Conservation (phyloP, 2,797 vertebrate species). For the Oophaga sylvatica region DNA sequence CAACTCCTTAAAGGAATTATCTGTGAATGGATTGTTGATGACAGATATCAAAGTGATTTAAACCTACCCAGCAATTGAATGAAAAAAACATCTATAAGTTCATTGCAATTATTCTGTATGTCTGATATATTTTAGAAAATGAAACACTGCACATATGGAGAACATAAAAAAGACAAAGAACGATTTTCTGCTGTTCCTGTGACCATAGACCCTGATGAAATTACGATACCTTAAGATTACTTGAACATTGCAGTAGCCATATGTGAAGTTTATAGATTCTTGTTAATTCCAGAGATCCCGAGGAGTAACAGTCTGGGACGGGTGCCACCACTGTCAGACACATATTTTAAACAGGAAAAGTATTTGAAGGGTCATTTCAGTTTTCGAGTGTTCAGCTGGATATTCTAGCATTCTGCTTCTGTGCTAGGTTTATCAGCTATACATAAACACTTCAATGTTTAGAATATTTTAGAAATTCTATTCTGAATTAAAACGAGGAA, state of each 20-base stretch:
- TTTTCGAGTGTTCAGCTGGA: not conserved
- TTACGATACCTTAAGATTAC: constrained; percentile 38
- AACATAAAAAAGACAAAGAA: not conserved
- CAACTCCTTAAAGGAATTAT: too few species aligned
- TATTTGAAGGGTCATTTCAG: constrained; percentile 23
- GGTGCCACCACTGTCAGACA: not conserved
- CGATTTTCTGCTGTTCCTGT: too few species aligned
- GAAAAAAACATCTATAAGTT: not conserved
- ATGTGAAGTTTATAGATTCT: constrained; percentile 68
- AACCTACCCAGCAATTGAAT: too few species aligned
- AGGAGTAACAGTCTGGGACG: not conserved
- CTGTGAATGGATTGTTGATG: not conserved
- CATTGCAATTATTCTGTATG: not conserved
- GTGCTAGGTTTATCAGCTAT: too few species aligned
- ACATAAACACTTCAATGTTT: not conserved
- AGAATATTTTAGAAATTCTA: too few species aligned
- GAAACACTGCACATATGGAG: not conserved
- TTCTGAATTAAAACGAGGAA: too few species aligned
- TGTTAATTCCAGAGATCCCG: not conserved
- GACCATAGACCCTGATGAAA: not conserved
- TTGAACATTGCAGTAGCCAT: constrained; percentile 61
- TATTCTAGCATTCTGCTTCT: not conserved
- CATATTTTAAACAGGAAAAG: not conserved
- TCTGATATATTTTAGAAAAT: not conserved
- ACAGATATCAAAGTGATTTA: not conserved